Base-by-base conservation (phyloP, 2,888 invertebrate genomes). In the Lithodes maja region DNA sequence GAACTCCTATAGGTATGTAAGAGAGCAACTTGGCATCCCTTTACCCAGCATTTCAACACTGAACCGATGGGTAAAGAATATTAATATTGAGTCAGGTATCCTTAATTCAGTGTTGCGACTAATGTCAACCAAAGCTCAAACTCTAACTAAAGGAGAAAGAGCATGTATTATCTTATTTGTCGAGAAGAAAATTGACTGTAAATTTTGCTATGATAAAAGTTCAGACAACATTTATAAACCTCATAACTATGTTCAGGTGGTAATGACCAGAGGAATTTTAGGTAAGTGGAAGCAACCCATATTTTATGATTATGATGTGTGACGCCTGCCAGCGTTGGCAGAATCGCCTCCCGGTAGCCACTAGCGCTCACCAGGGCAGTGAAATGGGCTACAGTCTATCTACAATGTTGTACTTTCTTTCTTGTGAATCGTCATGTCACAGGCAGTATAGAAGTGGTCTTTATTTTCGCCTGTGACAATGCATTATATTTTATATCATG, bases 201-300 rank as follows among this genome's bases (percentile, higher is more conserved):
- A 74, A n/a, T 74, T 15, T 74, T 74, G 74, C 12, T 74, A 74
- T n/a, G 74, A 74, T n/a, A 74, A 17, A 15, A 74, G 74, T n/a
- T 74, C 33, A 15, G 74, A 74, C n/a, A 74, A 5, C 1, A 74
- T 74, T 12, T 12, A 74, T 74, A 74, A 74, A n/a, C 74, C 74
- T 15, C 74, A 74, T 61, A 5, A 17, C 3, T 74, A 5, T 12
- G 74, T 74, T 74, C 74, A 74, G 33, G n/a, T 74, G 3, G 74
- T 17, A 17, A 12, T 74, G 7, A 1, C 1, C 1, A 74, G 74
- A 74, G 74, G 74, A 74, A 74, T 74, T 17, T 17, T 74, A n/a
- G 74, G 74, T 74, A 74, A 74, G 3, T 74, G 74, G 74, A n/a
- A 74, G n/a, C 74, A 74, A 74, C 74, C 74, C n/a, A n/a, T 74